Evolutionary conservation across 2,113 vertebrate species (phyloP), one percentile per base, ranked within the genome.

Genomic region (Myiagra hebetior): DNA sequence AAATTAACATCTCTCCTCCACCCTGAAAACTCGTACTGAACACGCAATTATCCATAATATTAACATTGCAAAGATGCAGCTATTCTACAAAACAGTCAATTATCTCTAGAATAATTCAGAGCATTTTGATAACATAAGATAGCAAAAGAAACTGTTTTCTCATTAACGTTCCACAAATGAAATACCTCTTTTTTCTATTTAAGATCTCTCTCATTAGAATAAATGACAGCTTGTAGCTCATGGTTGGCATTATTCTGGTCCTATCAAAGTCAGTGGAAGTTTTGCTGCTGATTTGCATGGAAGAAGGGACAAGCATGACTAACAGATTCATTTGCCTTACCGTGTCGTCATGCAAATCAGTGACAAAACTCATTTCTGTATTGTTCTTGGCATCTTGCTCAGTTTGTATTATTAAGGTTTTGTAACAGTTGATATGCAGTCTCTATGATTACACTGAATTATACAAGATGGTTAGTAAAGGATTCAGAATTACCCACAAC

Each of bases 141-240:
- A 22, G 60, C 50, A 98, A 92, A 87, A 52, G 22, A 87, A 97
- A 87, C 42, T 33, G 67, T 67, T 93, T 92, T 87, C 47, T 94
- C 87, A 95, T 84, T 94, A 85, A 57, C 91, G 95, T 90, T 95
- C 85, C 83, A 72, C 77, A 94, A 85, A 89, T 91, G 21, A 89
- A 97, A 94, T 86, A 89, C 59, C 31, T 74, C 96, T 44, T 86
- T 91, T 87, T 60, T 60, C 89, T 69, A 86, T 87, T 94, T 85
- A 90, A 90, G 87, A 93, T 85, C 77, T 94, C 39, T 70, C 87
- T 96, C 69, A 15, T 89, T 82, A 95, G 69, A 97, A 95, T 96
- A 97, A 97, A 85, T 94, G 85, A 97, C 95, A 97, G 93, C 87
- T 96, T 97, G 91, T 95, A 96, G 88, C 91, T 97, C 92, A 44